These are phyloP conservation scores for Astur gentilis DNA, from an alignment of 2,113 vertebrate species.

Conservation along the genomic window DNA sequence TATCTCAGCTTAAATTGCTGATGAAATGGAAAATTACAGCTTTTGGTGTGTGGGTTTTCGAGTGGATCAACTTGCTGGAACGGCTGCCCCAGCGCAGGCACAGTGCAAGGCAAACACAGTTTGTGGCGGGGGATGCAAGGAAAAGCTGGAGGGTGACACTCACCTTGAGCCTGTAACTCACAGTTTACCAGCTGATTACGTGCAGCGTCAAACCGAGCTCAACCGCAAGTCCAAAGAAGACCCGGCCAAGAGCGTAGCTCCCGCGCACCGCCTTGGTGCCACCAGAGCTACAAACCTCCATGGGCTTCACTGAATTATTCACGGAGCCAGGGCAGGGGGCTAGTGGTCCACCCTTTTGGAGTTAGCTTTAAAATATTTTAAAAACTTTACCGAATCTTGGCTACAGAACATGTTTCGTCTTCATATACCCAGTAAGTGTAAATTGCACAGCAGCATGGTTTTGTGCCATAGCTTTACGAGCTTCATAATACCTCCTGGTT, in stretches of 20 bases:
- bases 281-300: background rate
- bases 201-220: background rate
- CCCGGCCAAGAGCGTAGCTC: background rate
- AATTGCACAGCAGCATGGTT: background rate
- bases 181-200: background rate
- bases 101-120: background rate
- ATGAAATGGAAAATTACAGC: background rate
- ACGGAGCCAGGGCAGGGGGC: background rate
- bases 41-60: background rate
- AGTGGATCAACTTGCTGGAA: background rate
- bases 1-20: background rate
- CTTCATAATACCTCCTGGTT: background rate
- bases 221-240: background rate
- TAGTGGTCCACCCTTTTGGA: background rate
- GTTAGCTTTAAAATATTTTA: background rate
- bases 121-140: background rate
- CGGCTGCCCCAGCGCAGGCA: background rate
- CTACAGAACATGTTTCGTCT: background rate
- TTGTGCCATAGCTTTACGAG: background rate
- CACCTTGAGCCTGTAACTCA: background rate
- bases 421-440: background rate
- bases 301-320: background rate
- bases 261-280: background rate
- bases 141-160: background rate
- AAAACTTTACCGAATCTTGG: background rate